Conservation (phyloP, 2,113 vertebrate species). For the Hassar affinis region DNA sequence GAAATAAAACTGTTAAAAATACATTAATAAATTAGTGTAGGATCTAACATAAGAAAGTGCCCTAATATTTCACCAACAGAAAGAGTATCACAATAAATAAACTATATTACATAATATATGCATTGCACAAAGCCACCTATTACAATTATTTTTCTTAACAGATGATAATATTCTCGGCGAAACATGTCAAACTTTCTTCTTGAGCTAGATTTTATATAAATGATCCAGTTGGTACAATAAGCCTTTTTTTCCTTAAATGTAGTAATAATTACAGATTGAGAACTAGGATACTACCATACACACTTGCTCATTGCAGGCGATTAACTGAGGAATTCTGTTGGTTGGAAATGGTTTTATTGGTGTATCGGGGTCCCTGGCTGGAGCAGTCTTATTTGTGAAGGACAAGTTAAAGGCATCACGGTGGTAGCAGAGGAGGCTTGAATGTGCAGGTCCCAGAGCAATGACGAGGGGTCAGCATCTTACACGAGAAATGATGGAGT, state of each 20-base stretch:
- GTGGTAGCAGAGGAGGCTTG: constrained; percentile 89
- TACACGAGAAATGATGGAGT: constrained; percentile 93
- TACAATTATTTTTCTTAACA: constrained; percentile 71
- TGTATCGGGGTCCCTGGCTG: constrained; percentile 35
- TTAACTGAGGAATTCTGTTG: constrained; percentile 31
- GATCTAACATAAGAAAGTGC: constrained; percentile 60
- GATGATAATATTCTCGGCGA: constrained; percentile 63
- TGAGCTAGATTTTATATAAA: constrained; percentile 64
- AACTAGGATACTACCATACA: constrained; percentile 45
- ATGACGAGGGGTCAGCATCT: constrained; percentile 94
- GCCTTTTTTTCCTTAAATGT: constrained; percentile 47
- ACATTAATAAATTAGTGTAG: constrained; percentile 69
- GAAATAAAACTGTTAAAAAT: constrained; percentile 62
- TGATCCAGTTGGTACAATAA: constrained; percentile 61
- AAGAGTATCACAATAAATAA: constrained; percentile 67
- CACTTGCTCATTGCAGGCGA: constrained; percentile 38
- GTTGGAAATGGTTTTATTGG: constrained; percentile 18
- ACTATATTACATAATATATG: constrained; percentile 73
- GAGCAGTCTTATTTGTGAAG: constrained; percentile 55
- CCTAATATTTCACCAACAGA: constrained; percentile 73
- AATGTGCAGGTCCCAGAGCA: constrained; percentile 91
- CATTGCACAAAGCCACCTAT: constrained; percentile 96
- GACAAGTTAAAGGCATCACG: constrained; percentile 67
- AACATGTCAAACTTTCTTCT: constrained; percentile 62
- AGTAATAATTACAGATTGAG: constrained; percentile 59